phyloP scores from a whole-genome alignment of 2,797 vertebrate species.

The Gymnoscopelus microlampas region DNA sequence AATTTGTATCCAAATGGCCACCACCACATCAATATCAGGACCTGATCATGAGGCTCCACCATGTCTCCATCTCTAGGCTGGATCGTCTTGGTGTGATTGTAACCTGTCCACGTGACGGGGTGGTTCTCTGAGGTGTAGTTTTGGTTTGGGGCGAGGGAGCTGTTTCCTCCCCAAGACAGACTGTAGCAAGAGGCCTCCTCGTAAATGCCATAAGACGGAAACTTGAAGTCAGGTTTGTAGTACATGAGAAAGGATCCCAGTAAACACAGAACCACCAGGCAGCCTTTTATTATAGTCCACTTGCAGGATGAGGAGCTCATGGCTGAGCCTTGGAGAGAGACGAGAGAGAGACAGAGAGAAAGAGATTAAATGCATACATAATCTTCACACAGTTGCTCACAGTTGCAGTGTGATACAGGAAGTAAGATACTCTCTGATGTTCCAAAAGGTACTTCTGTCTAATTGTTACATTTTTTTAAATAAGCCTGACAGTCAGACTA shows the following conservation, averaged over 20 bases:
- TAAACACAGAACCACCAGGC: conserved; percentile 2
- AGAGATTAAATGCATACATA: background rate
- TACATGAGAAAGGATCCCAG: conserved; percentile 8
- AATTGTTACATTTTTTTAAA: too few relatives aligned
- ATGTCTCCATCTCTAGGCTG: background rate
- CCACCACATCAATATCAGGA: conserved; percentile 25
- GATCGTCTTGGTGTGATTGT: background rate
- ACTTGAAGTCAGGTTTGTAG: background rate
- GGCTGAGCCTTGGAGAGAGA: too few relatives aligned
- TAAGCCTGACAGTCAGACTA: too few relatives aligned
- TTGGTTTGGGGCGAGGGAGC: background rate
- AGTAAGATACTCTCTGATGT: too few relatives aligned
- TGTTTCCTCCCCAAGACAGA: background rate
- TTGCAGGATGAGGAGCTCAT: conserved; percentile 19
- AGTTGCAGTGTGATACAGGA: too few relatives aligned
- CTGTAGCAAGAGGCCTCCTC: too few relatives aligned
- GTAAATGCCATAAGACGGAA: background rate
- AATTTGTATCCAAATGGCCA: background rate
- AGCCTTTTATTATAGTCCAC: background rate
- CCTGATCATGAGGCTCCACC: too few relatives aligned
- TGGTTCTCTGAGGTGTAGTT: background rate
- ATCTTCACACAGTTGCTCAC: too few relatives aligned
- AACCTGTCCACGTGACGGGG: background rate
- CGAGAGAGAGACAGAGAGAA: too few relatives aligned
- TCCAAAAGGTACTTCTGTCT: too few relatives aligned